Percentiles rank a stretch among this genome's conserved stretches.
Conservation (phyloP, 2,888 invertebrate species). For the Cordilura impudica region DNA sequence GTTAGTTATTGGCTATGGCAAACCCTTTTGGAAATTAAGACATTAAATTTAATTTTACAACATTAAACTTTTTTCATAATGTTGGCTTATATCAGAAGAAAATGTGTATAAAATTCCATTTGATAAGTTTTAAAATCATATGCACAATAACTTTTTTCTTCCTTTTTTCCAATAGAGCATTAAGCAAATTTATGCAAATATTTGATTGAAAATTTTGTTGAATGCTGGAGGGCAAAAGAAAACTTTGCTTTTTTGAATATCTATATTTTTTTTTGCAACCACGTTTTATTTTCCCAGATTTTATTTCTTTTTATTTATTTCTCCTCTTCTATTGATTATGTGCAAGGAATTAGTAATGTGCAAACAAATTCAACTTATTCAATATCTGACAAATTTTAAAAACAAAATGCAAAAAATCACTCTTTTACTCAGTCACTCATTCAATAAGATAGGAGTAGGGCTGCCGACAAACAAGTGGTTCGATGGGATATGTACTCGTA, state of each 20-base stretch:
- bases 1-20: neutral
- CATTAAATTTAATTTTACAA: neutral
- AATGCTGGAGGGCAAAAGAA: neutral
- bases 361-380: slow-evolving; percentile 43
- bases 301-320: neutral
- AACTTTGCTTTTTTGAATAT: neutral
- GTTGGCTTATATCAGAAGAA: neutral
- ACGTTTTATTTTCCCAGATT: neutral
- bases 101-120: neutral
- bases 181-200: slow-evolving; percentile 44
- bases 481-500: neutral
- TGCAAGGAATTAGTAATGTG: slow-evolving; percentile 30
- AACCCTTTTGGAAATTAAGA: neutral
- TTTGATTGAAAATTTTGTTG: slow-evolving; percentile 43
- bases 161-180: slow-evolving; percentile 11
- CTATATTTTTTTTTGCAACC: neutral
- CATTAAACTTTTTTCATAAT: neutral
- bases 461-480: slow-evolving; percentile 52
- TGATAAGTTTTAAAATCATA: slow-evolving; percentile 3
- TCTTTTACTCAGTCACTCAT: neutral
- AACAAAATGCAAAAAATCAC: slow-evolving; percentile 2
- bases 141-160: slow-evolving; percentile 13
- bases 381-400: slow-evolving; percentile 39
- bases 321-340: slow-evolving; percentile 19
- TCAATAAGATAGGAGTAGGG: slow-evolving; percentile 25